Evolutionary conservation across 2,113 vertebrate genomes (phyloP).

Genomic region (Theropithecus gelada): DNA sequence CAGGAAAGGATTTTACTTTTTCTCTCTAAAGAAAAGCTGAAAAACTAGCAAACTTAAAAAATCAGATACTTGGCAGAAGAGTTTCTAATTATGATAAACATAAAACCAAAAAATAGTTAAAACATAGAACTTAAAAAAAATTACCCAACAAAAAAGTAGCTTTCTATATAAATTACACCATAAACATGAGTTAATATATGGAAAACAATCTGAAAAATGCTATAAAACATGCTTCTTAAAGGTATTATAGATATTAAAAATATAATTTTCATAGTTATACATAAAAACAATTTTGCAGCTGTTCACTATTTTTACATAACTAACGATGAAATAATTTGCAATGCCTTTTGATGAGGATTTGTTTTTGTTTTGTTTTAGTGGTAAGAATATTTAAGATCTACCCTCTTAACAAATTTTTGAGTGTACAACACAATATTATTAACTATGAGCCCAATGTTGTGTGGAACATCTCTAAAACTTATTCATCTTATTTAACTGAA

Average conservation of each 20-base stretch:
- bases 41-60: neutral
- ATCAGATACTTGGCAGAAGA: neutral
- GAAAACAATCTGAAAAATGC: neutral
- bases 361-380: neutral
- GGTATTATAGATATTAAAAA: neutral
- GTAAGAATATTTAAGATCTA: neutral
- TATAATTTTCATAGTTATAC: neutral
- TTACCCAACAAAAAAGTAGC: neutral
- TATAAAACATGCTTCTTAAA: neutral
- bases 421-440: neutral
- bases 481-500: neutral
- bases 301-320: neutral
- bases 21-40: neutral
- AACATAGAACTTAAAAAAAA: neutral
- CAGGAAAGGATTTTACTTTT: neutral
- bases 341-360: neutral
- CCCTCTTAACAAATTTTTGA: neutral
- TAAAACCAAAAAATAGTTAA: neutral
- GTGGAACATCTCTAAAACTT: neutral
- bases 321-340: neutral
- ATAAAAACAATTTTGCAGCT: neutral
- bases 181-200: neutral
- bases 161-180: neutral
- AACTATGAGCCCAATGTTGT: neutral
- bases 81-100: neutral